These are phyloP conservation scores for Tenthredo mesomela DNA, from an alignment of 2,888 invertebrate species.

Conservation along the genomic window DNA sequence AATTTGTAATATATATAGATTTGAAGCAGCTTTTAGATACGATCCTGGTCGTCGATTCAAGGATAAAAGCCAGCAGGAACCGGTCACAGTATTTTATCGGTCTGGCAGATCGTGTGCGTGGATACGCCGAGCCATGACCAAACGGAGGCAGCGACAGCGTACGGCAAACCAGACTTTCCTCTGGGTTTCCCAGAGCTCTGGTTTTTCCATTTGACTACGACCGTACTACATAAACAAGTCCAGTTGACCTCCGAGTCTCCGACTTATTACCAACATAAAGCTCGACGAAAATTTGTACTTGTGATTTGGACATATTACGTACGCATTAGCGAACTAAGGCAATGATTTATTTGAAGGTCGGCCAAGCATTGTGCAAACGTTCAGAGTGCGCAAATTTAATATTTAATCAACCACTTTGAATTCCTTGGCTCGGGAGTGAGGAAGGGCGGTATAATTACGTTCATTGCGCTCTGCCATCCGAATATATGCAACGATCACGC, in stretches of 20 bases:
- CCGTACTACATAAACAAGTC: background rate
- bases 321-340: background rate
- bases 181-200: constrained; percentile 44
- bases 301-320: background rate
- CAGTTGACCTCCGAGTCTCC: background rate
- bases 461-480: background rate
- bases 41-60: constrained; percentile 39
- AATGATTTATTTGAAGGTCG: background rate
- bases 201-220: constrained; percentile 14
- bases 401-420: constrained; percentile 24
- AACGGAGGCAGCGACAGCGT: background rate
- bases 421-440: background rate
- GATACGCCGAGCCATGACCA: constrained; percentile 5
- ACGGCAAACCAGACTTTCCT: constrained; percentile 2
- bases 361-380: constrained; percentile 11
- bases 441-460: background rate
- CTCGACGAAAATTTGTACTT: background rate
- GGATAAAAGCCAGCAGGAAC: constrained; percentile 33
- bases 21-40: background rate
- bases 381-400: constrained; percentile 23
- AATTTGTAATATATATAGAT: constrained; percentile 10
- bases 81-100: constrained; percentile 33
- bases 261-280: background rate
- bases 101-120: background rate
- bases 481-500: constrained; percentile 14